These are phyloP conservation scores for Anguilla megastoma DNA, from an alignment of 2,797 vertebrate species.

Conservation along the genomic window DNA sequence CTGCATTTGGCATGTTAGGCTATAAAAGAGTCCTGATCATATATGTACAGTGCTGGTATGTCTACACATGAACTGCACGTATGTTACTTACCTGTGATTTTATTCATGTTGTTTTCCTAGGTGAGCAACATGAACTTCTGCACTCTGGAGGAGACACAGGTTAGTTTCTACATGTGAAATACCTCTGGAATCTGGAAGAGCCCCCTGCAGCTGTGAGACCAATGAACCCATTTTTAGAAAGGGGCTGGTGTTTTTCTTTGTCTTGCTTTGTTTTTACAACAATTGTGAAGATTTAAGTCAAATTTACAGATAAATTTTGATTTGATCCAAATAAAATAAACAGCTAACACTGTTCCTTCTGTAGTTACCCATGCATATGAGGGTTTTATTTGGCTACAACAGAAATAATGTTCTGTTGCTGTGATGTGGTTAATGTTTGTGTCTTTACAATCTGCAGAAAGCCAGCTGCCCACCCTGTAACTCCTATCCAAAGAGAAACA, in stretches of 20 bases:
- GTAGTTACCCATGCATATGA: neutral
- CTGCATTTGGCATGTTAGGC: too few species aligned
- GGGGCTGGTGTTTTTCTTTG: too few species aligned
- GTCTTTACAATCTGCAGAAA: constrained; percentile 48
- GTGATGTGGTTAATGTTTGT: neutral
- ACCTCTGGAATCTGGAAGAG: neutral
- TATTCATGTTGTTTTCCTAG: constrained; percentile 36
- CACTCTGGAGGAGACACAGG: constrained; percentile 32
- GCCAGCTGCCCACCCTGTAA: constrained; percentile 53
- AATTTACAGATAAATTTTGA: neutral
- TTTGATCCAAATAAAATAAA: too few species aligned
- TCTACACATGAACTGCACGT: neutral
- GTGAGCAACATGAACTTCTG: constrained; percentile 27
- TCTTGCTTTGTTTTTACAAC: neutral
- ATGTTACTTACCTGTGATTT: neutral
- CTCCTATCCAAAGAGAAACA: constrained; percentile 40
- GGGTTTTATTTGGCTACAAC: neutral
- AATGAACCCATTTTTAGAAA: too few species aligned
- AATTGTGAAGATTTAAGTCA: neutral
- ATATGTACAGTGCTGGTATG: neutral
- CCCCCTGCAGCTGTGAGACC: too few species aligned
- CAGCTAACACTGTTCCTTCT: neutral
- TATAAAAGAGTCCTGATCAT: too few species aligned
- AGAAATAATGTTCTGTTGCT: neutral
- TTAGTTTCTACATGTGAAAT: constrained; percentile 35